Evolutionary conservation across 2,888 invertebrate genomes (phyloP).

Genomic region (Ichneumoninae sp.): DNA sequence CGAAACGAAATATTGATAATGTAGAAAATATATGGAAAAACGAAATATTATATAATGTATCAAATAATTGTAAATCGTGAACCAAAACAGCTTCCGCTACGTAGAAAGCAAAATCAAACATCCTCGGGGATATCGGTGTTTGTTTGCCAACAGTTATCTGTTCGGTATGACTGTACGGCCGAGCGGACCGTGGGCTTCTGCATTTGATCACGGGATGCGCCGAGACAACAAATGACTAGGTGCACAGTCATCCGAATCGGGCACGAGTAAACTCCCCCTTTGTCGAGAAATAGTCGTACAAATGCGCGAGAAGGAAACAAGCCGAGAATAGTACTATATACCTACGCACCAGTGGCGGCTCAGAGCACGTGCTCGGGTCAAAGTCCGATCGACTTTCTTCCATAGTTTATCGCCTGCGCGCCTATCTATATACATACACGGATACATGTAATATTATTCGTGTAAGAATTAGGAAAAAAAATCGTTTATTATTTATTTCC

Average conservation of each 20-base stretch:
- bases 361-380: slow-evolving; percentile 39
- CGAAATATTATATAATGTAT: no score
- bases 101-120: not conserved
- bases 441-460: not conserved
- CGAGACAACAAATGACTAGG: slow-evolving; percentile 21
- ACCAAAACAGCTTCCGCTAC: no score
- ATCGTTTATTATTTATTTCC: not conserved
- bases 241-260: slow-evolving; percentile 29
- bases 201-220: slow-evolving; percentile 45
- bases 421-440: slow-evolving; percentile 14
- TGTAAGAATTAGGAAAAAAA: not conserved
- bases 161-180: not conserved
- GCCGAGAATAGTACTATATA: slow-evolving; percentile 7
- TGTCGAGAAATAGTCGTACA: slow-evolving; percentile 9
- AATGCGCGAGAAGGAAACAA: slow-evolving; percentile 19
- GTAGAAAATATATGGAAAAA: no score
- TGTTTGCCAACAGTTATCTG: not conserved
- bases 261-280: slow-evolving; percentile 11
- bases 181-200: slow-evolving; percentile 2
- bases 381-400: slow-evolving; percentile 57
- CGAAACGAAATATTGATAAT: not conserved
- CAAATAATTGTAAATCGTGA: no score
- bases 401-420: slow-evolving; percentile 54
- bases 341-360: slow-evolving; percentile 1
- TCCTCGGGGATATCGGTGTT: not conserved